Evolutionary conservation across 1,140 invertebrate genomes (phyloP), one percentile per base, ranked within the genome.

Genomic region (Pogonus chalceus): DNA sequence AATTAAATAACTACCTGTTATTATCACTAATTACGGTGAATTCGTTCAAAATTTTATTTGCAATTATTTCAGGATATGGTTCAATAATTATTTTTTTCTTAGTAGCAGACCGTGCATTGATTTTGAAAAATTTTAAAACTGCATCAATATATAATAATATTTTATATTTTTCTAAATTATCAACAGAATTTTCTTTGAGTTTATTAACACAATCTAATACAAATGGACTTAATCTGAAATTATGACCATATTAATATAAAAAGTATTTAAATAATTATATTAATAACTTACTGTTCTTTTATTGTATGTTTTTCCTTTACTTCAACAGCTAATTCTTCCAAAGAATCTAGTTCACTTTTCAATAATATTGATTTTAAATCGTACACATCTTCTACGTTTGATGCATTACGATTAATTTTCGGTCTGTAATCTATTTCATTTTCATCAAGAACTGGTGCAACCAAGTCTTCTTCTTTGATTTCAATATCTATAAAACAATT

Each of bases 341-440:
- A 53, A 4, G 60, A 58, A 56, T 73, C 58, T 35, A 77, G 53
- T 54, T 72, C 65, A 23, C 59, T 53, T 24, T 60, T 55, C 26
- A 74, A 71, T 23, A 77, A 60, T 48, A 78, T 69, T 53, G 75
- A 69, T 43, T 72, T 46, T 16, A 74, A 12, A 56, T 72, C 62
- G 57, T 77, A 79, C 47, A 78, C 70, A 56, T 75, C 66, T 35
- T 65, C 60, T 14, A 64, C 56, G 35, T 51, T 58, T 16, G 4
- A 56, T 10, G 76, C 76, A 35, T 75, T 59, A 62, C 70, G 69
- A 51, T 79, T 76, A 35, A 76, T 75, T 16, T 54, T 37, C 16
- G 76, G 75, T 51, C 55, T 58, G 54, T 66, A 68, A 14, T 26
- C 12, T 46, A 55, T 63, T 37, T 63, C 60, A 50, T 53, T 59